Percentiles rank a stretch among this genome's conserved stretches.
These are phyloP conservation scores for Trialeurodes vaporariorum DNA, from an alignment of 1,140 invertebrate genomes.

Conservation along the genomic window DNA sequence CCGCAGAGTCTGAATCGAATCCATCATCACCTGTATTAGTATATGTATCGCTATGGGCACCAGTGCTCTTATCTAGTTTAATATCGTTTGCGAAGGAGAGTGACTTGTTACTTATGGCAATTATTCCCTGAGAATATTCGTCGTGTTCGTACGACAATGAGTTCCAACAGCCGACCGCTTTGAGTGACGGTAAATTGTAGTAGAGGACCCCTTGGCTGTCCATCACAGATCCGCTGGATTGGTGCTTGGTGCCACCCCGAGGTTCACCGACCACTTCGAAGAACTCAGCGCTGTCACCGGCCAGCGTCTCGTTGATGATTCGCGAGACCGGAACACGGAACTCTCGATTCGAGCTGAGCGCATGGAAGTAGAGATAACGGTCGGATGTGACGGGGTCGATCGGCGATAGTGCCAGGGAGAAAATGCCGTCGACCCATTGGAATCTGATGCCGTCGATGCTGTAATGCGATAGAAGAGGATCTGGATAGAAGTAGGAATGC, in stretches of 20 bases:
- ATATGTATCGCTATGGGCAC: no score
- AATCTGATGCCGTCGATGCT: conserved; percentile 58
- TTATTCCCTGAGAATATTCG: conserved; percentile 45
- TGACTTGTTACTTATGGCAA: conserved; percentile 44
- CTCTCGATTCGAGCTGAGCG: conserved; percentile 63
- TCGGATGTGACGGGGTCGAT: conserved; percentile 37
- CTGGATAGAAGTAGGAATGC: conserved; percentile 62
- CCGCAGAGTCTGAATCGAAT: conserved; percentile 43
- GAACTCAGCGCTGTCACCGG: conserved; percentile 39
- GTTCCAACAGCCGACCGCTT: conserved; percentile 68
- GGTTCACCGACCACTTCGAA: conserved; percentile 46
- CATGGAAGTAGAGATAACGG: conserved; percentile 57
- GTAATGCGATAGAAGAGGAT: conserved; percentile 54
- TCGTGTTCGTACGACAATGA: conserved; percentile 31
- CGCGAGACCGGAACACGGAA: conserved; percentile 54
- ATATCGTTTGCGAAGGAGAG: conserved; percentile 67
- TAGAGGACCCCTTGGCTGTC: conserved; percentile 59
- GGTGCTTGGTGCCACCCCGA: conserved; percentile 42
- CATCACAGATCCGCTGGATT: conserved; percentile 57
- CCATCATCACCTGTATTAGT: conserved; percentile 45
- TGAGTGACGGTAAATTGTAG: conserved; percentile 58
- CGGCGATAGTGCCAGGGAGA: conserved; percentile 57
- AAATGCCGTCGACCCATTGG: conserved; percentile 70
- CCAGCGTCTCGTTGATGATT: conserved; percentile 42
- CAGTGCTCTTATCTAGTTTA: no score